Evolutionary conservation across 2,888 invertebrate species (phyloP).

Genomic region (Ennomos quercinarius): DNA sequence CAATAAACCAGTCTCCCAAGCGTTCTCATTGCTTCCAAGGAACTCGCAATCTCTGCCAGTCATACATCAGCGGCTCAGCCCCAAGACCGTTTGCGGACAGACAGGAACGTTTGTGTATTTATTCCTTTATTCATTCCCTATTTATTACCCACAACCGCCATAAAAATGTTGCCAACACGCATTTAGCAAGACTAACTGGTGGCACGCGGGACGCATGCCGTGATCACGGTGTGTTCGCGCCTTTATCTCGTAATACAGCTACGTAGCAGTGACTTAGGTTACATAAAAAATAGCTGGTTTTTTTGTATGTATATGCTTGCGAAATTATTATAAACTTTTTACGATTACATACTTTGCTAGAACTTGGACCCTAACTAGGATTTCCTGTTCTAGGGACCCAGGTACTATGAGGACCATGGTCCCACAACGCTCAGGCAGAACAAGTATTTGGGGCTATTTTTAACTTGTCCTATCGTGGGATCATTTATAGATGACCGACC

Average conservation of each 20-base stretch:
- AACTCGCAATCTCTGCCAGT: constrained; percentile 46
- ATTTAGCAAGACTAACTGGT: constrained; percentile 70
- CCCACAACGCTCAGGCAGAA: too few relatives aligned
- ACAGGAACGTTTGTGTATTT: constrained; percentile 36
- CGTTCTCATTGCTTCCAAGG: not conserved
- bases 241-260: constrained; percentile 21
- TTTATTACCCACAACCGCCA: constrained; percentile 70
- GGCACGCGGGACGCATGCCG: constrained; percentile 68
- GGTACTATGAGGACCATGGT: too few relatives aligned
- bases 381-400: too few relatives aligned
- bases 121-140: constrained; percentile 45
- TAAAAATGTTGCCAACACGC: constrained; percentile 75
- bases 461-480: too few relatives aligned
- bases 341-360: too few relatives aligned
- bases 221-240: constrained; percentile 50
- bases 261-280: not conserved
- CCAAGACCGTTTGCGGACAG: constrained; percentile 41
- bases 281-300: too few relatives aligned
- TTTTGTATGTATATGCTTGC: too few relatives aligned
- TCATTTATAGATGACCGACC: too few relatives aligned
- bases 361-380: too few relatives aligned
- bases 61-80: constrained; percentile 58
- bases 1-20: constrained; percentile 1
- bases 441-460: too few relatives aligned
- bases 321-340: too few relatives aligned